A percentile compares a stretch with the other conserved stretches of the same genome.
phyloP scores from a whole-genome alignment of 1,140 invertebrate genomes.

The Ceratosolen fusciceps region DNA sequence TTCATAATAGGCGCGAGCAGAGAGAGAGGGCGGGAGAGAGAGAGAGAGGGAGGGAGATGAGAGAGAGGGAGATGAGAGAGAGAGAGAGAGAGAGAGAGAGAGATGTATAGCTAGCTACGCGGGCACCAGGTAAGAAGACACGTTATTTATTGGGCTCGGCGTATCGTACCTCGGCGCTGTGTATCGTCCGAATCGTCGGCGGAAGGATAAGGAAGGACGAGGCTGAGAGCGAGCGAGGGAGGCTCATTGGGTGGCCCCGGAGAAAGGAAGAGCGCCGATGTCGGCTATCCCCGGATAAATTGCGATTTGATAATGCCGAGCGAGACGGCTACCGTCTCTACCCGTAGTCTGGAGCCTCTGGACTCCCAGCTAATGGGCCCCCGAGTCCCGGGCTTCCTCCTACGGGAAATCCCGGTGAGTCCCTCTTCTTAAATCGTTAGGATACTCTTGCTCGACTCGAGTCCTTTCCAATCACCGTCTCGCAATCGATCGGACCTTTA shows the following conservation, averaged over 20 bases:
- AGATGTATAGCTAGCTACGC: too few relatives aligned
- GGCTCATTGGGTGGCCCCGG: slow-evolving; percentile 63
- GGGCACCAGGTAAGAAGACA: slow-evolving; percentile 34
- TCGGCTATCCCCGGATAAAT: slow-evolving; percentile 42
- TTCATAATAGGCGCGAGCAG: slow-evolving; percentile 63
- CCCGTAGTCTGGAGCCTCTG: too few relatives aligned
- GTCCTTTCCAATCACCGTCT: too few relatives aligned
- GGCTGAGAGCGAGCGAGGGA: neutral
- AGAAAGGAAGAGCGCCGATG: slow-evolving; percentile 3
- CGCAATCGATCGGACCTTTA: too few relatives aligned
- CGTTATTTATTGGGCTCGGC: slow-evolving; percentile 68
- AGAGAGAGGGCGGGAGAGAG: too few relatives aligned
- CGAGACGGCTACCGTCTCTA: slow-evolving; percentile 15
- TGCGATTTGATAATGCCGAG: slow-evolving; percentile 45
- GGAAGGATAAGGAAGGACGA: slow-evolving; percentile 51
- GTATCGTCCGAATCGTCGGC: slow-evolving; percentile 54
- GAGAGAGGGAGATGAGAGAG: too few relatives aligned
- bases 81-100: too few relatives aligned
- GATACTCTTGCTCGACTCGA: too few relatives aligned
- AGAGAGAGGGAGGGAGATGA: too few relatives aligned
- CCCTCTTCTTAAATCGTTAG: too few relatives aligned
- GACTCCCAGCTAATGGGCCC: neutral
- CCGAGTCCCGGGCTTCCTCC: neutral
- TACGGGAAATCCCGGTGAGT: neutral
- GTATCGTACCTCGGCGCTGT: slow-evolving; percentile 54